phyloP scores from a whole-genome alignment of 2,113 vertebrate genomes.

The Lophotis ruficrista region DNA sequence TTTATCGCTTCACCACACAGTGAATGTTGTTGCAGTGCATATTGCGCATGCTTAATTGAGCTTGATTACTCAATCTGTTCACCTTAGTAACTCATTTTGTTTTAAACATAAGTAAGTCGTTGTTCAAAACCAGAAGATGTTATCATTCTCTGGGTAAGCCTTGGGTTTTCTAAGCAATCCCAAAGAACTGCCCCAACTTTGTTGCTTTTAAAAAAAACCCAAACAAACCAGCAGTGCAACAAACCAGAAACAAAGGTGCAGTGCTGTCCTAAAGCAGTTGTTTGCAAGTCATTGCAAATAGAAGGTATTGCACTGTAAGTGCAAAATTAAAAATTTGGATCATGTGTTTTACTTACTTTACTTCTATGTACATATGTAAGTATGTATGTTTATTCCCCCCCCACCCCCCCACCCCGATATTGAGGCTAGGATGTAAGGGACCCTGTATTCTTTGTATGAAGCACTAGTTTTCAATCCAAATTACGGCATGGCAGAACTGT shows the following conservation, averaged over 20 bases:
- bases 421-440: background rate
- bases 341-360: background rate
- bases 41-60: background rate
- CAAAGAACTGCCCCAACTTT: background rate
- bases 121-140: background rate
- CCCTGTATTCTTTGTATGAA: background rate
- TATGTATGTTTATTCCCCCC: background rate
- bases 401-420: background rate
- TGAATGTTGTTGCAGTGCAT: background rate
- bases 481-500: background rate
- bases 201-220: background rate
- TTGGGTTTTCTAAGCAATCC: background rate
- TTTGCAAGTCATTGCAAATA: background rate
- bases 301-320: background rate
- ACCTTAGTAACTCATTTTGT: background rate
- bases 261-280: background rate
- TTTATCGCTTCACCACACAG: background rate
- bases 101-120: background rate
- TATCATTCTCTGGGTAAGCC: background rate
- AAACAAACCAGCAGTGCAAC: background rate
- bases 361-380: background rate
- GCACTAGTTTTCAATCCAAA: background rate
- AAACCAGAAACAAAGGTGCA: background rate
- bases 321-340: background rate
- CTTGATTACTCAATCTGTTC: slow-evolving; percentile 25